Evolutionary conservation across 1,140 invertebrate species (phyloP).

Genomic region (Drosophila teissieri): DNA sequence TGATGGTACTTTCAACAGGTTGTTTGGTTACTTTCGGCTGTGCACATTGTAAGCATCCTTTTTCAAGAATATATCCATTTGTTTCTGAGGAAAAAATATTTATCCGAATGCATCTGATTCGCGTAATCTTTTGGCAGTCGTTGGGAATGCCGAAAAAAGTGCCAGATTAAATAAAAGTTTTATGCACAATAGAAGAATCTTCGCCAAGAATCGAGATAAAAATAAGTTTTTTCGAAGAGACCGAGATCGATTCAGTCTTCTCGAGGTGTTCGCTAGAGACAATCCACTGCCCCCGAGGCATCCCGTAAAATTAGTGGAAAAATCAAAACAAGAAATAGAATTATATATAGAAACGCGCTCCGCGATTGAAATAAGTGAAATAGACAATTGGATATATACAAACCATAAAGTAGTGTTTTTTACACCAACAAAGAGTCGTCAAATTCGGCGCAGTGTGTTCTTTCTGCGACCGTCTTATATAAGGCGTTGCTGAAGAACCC

Average conservation of each 20-base stretch:
- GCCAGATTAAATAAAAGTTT: conserved; percentile 54
- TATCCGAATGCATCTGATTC: conserved; percentile 50
- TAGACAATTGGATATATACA: conserved; percentile 38
- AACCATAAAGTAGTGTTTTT: conserved; percentile 38
- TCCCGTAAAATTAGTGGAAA: conserved; percentile 50
- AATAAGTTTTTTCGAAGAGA: conserved; percentile 68
- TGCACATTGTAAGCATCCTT: background rate
- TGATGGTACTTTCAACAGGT: conserved; percentile 22
- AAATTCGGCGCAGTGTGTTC: conserved; percentile 49
- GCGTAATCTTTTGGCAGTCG: conserved; percentile 51
- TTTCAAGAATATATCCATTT: conserved; percentile 18
- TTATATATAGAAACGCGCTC: conserved; percentile 20
- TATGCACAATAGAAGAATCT: conserved; percentile 46
- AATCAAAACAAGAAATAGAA: conserved; percentile 41
- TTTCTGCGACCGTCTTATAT: conserved; percentile 57
- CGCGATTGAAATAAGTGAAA: conserved; percentile 49
- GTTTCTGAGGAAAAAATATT: conserved; percentile 56
- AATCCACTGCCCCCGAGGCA: conserved; percentile 46
- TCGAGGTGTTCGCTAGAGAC: conserved; percentile 57
- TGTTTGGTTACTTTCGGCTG: background rate
- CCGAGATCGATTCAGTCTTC: conserved; percentile 63
- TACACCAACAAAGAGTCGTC: conserved; percentile 22
- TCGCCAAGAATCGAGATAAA: conserved; percentile 51
- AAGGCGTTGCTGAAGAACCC: conserved; percentile 38
- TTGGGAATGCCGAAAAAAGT: conserved; percentile 21